Percentiles rank a stretch among this genome's conserved stretches.
phyloP scores from a whole-genome alignment of 2,113 vertebrate species.

The Ploceus nigricollis region DNA sequence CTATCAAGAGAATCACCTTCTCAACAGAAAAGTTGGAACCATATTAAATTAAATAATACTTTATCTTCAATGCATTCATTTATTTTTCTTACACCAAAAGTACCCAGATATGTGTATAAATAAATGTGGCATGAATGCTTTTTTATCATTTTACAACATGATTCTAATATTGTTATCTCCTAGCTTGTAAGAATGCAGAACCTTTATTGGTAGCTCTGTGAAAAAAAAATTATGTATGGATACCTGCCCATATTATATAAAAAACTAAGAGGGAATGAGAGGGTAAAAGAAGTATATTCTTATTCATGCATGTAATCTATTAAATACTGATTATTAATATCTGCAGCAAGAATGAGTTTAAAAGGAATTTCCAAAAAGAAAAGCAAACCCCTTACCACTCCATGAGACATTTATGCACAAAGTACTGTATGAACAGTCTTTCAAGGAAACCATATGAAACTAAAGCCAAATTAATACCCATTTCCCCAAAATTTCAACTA shows the following conservation, averaged over 20 bases:
- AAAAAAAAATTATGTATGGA: background rate
- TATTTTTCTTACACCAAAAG: background rate
- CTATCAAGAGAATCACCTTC: background rate
- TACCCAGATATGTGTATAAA: background rate
- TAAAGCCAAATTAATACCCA: background rate
- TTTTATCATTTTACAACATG: background rate
- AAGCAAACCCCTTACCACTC: background rate
- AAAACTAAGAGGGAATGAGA: background rate
- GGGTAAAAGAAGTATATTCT: background rate
- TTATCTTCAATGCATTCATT: background rate
- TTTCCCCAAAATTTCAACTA: background rate
- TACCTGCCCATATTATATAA: background rate
- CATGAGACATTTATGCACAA: background rate
- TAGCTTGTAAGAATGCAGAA: background rate
- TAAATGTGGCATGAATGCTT: background rate
- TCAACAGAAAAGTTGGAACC: background rate
- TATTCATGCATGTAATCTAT: background rate
- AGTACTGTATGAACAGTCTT: background rate
- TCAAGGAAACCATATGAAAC: background rate
- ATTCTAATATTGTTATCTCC: background rate
- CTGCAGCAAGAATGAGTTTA: background rate
- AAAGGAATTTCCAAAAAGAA: background rate
- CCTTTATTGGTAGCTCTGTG: background rate
- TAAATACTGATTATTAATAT: background rate
- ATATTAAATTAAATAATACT: conserved; percentile 18